Conservation (phyloP, 2,797 vertebrate genomes). For the Serranus cabrilla region DNA sequence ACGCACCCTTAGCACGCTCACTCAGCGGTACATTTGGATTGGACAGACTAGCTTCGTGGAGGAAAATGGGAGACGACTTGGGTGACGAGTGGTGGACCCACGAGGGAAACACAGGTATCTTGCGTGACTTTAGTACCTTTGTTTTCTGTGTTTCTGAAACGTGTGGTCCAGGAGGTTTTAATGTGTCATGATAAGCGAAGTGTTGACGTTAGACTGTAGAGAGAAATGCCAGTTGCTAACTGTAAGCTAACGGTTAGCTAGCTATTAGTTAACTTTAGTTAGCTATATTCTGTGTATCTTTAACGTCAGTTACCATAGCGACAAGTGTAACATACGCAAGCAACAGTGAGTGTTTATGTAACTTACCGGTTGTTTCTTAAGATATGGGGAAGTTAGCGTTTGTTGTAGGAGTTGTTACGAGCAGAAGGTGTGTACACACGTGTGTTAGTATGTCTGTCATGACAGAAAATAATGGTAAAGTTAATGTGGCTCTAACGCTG, state of each 20-base stretch:
- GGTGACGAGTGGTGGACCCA: conserved; percentile 84
- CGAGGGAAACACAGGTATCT: conserved; percentile 69
- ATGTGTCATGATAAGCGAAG: neutral
- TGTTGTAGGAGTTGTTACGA: neutral
- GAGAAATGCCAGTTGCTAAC: conserved; percentile 1
- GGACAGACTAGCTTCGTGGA: neutral
- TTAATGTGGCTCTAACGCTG: neutral
- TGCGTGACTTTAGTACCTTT: fast-evolving
- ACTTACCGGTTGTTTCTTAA: neutral
- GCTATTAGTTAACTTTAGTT: neutral
- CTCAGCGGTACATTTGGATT: conserved; percentile 71
- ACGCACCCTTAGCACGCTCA: conserved; percentile 46
- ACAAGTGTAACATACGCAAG: neutral
- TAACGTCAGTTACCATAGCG: neutral
- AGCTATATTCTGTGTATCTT: neutral
- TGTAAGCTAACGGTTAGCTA: conserved; percentile 58
- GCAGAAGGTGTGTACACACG: conserved; percentile 46
- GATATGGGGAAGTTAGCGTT: neutral
- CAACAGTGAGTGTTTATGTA: fast-evolving
- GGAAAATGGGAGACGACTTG: conserved; percentile 84
- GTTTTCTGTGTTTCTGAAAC: neutral
- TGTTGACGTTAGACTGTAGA: neutral
- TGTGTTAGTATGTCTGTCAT: conserved; percentile 16
- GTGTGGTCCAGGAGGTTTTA: neutral
- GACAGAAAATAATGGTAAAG: neutral